Evolutionary conservation across 1,140 invertebrate genomes (phyloP).

Genomic region (Teleopsis dalmanni): DNA sequence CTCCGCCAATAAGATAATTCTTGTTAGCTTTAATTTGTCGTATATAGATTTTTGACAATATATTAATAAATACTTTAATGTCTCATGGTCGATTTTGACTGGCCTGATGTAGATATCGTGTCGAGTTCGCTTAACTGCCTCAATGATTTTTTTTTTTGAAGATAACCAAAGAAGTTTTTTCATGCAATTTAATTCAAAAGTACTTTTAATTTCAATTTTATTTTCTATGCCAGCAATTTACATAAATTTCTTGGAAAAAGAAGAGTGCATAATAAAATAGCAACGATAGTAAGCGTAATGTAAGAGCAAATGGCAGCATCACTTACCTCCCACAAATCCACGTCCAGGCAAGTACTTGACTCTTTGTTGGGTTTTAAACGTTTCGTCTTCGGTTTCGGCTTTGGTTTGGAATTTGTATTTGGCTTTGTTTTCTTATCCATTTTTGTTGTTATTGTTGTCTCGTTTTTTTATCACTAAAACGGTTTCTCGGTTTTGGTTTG

Average conservation of each 20-base stretch:
- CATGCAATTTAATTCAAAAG: background rate
- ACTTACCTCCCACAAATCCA: slow-evolving; percentile 33
- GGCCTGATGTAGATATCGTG: no score
- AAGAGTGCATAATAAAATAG: background rate
- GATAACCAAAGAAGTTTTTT: no score
- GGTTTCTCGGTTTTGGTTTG: no score
- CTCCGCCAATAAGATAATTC: no score
- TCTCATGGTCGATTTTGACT: no score
- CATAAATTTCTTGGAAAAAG: background rate
- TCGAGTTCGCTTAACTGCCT: no score
- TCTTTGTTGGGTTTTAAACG: slow-evolving; percentile 27
- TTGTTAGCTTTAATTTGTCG: no score
- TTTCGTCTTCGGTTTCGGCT: slow-evolving; percentile 14
- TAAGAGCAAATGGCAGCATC: no score
- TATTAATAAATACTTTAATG: no score
- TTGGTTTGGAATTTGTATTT: slow-evolving; percentile 4
- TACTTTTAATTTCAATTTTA: background rate
- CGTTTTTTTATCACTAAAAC: background rate
- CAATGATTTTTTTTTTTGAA: no score
- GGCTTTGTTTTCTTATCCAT: slow-evolving; percentile 11
- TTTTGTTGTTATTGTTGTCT: slow-evolving; percentile 1
- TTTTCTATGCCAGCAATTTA: background rate
- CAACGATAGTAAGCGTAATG: background rate
- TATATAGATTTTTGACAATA: no score
- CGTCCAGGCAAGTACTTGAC: slow-evolving; percentile 29